Base-by-base conservation (phyloP, 2,797 vertebrate species). In the Melanotaenia pygmaea region DNA sequence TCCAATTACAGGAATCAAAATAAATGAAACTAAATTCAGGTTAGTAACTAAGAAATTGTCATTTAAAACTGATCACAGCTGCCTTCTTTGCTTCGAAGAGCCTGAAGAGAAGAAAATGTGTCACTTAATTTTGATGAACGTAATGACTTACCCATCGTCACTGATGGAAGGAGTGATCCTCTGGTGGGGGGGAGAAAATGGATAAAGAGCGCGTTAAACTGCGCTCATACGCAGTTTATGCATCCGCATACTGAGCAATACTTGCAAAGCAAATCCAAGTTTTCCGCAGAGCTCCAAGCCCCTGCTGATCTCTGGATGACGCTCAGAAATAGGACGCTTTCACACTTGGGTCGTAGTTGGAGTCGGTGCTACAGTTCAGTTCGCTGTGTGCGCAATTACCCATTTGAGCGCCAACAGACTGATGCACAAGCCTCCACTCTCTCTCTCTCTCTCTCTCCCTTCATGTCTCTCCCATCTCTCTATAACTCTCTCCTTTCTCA, bases 61-160 rank as follows among this genome's bases (percentile, higher is more conserved):
- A 32, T 11, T 47, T 2, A 56, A 59, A 80, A 57, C 30, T 67
- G 35, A 54, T 57, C 59, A 47, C 3, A 57, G 64, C 80, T 67
- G 43, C 64, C 58, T 28, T 64, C 43, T 81, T 54, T 30, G 16
- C 84, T 65, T 54, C 57, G 12, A 64, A 16, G 26, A 81, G 40
- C 54, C 28, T 28, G n/a, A 69, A 54, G 65, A 71, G 26, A 22
- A 70, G 50, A 74, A 79, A 79, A 54, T 75, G 68, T 81, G 76
- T 45, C 69, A 74, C 54, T 64, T 75, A 81, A 86, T 67, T 69
- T 58, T 56, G 43, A 47, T 53, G 64, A 81, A 45, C 22, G 64
- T 50, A 47, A 77, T n/a, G 72, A 87, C 92, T 92, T 84, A 93
- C 92, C 91, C 90, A 90, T 92, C 71, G 67, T 77, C 24, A 69